Evolutionary conservation across 2,797 vertebrate genomes (phyloP), one percentile per base, ranked within the genome.

Genomic region (Capromys pilorides): DNA sequence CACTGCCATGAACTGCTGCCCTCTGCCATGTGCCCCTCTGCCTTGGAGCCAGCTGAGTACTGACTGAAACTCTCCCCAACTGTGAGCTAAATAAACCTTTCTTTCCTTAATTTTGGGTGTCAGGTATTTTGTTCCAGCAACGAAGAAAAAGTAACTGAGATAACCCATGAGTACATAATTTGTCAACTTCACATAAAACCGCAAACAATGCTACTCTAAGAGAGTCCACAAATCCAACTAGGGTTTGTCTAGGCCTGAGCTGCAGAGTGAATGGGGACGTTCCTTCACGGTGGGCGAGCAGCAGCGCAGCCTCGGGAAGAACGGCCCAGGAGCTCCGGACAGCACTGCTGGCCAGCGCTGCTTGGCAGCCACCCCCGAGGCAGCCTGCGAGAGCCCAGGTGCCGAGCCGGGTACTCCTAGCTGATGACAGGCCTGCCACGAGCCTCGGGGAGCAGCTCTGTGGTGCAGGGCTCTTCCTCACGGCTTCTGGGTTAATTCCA

Each of bases 221-320:
- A 11, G 16, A 66, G 80, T 28, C n/a, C 75, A 81, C 67, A 91
- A 89, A 80, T 86, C 57, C 51, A 93, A 41, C 90, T 83, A 57
- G 5, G 45, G 16, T 77, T 41, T 31, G 26, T 49, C 45, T 49
- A 77, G 41, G 7, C 19, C 66, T 88, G 86, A 79, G 79, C 77
- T 69, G 13, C 1, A 33, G 6, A 81, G 64, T 61, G 67, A 73
- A 24, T 88, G 66, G 78, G 64, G 36, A 45, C 81, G 81, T 19
- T 33, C 51, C 71, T 28, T 9, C 26, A 4, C 0, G 26, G 71
- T 51, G 89, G 78, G 26, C 33, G 78, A 86, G 94, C 73, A 94
- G 73, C 11, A 64, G 69, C 64, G 33, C 3, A 49, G 67, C 45
- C 10, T 13, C 36, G 36, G 62, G 51, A 36, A 84, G 80, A 92